Evolutionary conservation across 1,140 invertebrate genomes (phyloP), one percentile per base, ranked within the genome.

Genomic region (Belonocnema kinseyi): DNA sequence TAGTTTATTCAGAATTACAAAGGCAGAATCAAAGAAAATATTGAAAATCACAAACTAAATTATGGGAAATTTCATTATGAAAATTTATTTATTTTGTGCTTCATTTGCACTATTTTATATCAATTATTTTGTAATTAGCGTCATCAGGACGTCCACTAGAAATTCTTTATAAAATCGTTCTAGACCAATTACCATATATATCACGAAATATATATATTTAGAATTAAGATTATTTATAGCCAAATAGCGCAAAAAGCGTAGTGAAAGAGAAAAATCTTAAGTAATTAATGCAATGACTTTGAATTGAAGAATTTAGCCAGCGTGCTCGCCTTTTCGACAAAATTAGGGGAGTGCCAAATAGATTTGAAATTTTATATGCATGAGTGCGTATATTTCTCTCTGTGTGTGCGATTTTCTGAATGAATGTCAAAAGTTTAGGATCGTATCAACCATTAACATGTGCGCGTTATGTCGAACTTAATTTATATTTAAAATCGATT

Each of bases 271-370:
- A 70, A 61, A 75, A 71, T 73, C 76, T 73, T 70, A 85, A 78
- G 75, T 83, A 86, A 83, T 86, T 75, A 80, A 89, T 89, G 88
- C 88, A 90, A 90, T 90, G 88, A 88, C 88, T 85, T 84, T 87
- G 87, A 90, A 90, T 90, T 90, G 86, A 90, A 88, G 81, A 89
- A 87, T 81, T 86, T 90, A 89, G 85, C 82, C 79, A 84, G 83
- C 53, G 89, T 86, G 78, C 89, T 88, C 87, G 85, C 85, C 84
- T 85, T 85, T 86, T 86, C 73, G 73, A 88, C 70, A 80, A 86
- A 85, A 86, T 61, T 85, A 86, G 85, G 82, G 83, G 85, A 88
- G 88, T 87, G 86, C 87, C 85, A 87, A 86, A 84, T 89, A 89
- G 85, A 85, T 84, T 87, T 83, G 83, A 85, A 85, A 87, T 89